A percentile compares a stretch with the other conserved stretches of the same genome.
Conservation (phyloP, 2,797 vertebrate species). For the Clarias platycephalus region DNA sequence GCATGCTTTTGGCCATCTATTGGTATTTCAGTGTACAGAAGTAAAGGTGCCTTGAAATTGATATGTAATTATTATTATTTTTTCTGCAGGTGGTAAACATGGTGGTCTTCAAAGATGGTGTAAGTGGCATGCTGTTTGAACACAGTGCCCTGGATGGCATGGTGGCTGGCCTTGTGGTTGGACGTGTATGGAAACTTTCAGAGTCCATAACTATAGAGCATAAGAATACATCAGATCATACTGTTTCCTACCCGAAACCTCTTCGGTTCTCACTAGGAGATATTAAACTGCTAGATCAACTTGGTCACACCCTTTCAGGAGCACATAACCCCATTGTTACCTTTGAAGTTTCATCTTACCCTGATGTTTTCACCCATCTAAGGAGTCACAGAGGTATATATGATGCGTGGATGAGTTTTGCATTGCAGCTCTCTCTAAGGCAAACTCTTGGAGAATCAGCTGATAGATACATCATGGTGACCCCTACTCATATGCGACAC, state of each 20-base stretch:
- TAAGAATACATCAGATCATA: conserved; percentile 40
- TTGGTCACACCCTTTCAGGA: conserved; percentile 50
- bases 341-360: conserved; percentile 73
- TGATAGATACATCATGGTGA: conserved; percentile 71
- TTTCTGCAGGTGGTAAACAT: conserved; percentile 72
- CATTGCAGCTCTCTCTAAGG: conserved; percentile 76
- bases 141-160: conserved; percentile 78
- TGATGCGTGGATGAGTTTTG: conserved; percentile 80
- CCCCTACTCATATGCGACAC: conserved; percentile 80
- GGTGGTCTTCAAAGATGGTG: conserved; percentile 74
- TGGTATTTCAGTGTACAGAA: background rate
- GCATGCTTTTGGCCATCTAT: background rate
- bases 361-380: conserved; percentile 75
- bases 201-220: conserved; percentile 67
- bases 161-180: conserved; percentile 75
- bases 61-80: background rate
- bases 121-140: conserved; percentile 77
- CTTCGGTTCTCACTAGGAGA: conserved; percentile 63
- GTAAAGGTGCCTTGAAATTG: background rate
- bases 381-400: conserved; percentile 72
- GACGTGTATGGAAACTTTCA: conserved; percentile 70
- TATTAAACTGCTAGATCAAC: conserved; percentile 41
- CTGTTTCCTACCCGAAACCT: conserved; percentile 49
- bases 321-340: conserved; percentile 67
- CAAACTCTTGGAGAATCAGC: conserved; percentile 71